These are phyloP conservation scores for Rhopilema esculentum DNA, from an alignment of 30 jellyfish, hydroid and myxozoan species.

Conservation along the genomic window DNA sequence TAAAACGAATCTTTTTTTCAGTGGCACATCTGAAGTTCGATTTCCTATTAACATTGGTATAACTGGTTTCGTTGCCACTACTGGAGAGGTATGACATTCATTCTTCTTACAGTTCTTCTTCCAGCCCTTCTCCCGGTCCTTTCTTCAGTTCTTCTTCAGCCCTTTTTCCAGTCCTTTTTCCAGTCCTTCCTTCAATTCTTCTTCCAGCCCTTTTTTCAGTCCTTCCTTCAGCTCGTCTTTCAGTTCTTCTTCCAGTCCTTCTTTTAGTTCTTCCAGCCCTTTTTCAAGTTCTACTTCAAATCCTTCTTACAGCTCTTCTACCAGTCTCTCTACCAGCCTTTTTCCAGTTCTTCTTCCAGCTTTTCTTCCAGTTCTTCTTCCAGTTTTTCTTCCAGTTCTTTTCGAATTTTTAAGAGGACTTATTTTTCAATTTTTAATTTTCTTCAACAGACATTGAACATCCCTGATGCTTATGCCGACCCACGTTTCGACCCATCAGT, in stretches of 20 bases:
- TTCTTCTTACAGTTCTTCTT: background rate
- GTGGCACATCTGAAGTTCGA: constrained; percentile 96
- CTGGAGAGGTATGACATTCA: constrained; percentile 88
- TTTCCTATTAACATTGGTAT: constrained; percentile 98
- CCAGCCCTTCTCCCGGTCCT: too few relatives aligned
- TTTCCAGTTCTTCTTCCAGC: background rate
- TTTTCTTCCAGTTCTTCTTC: background rate
- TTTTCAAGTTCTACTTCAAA: background rate
- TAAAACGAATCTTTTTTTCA: constrained; percentile 35
- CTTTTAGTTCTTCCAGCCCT: too few relatives aligned
- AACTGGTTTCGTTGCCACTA: constrained; percentile 96
- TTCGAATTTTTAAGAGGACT: background rate
- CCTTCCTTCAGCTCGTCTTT: background rate
- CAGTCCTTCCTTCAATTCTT: too few relatives aligned
- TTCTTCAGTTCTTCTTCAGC: background rate
- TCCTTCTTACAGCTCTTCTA: too few relatives aligned
- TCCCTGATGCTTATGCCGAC: constrained; percentile 98
- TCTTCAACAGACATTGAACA: constrained; percentile 82
- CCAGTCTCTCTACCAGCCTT: background rate
- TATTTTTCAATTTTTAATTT: background rate
- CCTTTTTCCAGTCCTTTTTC: background rate
- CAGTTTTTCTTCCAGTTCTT: background rate
- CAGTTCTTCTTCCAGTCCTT: background rate
- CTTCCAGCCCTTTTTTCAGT: background rate
- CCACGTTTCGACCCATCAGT: constrained; percentile 99